phyloP scores from a whole-genome alignment of 2,797 vertebrate species.

The Rhinogobio ventralis region DNA sequence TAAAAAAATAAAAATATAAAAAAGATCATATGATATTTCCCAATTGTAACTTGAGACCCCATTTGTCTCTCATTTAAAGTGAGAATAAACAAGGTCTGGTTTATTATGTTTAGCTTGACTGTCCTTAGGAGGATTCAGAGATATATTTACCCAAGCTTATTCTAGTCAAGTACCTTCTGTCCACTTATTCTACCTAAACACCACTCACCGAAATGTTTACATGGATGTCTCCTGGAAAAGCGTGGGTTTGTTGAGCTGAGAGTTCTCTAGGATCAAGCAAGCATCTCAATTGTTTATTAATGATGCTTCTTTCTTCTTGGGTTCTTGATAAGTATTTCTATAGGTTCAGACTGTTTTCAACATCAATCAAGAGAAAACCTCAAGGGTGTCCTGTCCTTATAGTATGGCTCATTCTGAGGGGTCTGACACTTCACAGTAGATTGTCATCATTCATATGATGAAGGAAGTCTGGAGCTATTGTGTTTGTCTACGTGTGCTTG shows the following conservation, averaged over 20 bases:
- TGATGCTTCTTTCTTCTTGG: background rate
- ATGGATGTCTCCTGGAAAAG: slow-evolving; percentile 5
- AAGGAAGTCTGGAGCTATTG: slow-evolving; percentile 38
- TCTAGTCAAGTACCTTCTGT: slow-evolving; percentile 41
- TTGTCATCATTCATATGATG: slow-evolving; percentile 48
- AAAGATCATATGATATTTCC: slow-evolving; percentile 25
- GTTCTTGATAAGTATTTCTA: slow-evolving; percentile 17
- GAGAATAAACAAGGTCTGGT: slow-evolving; percentile 32
- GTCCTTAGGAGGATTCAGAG: background rate
- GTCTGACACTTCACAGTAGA: slow-evolving; percentile 34
- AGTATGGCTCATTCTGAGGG: slow-evolving; percentile 19
- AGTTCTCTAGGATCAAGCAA: slow-evolving; percentile 7
- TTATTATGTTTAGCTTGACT: slow-evolving; percentile 12
- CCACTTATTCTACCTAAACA: slow-evolving; percentile 40
- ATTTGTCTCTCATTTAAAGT: slow-evolving; percentile 34
- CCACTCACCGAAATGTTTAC: slow-evolving; percentile 8
- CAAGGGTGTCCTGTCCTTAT: slow-evolving; percentile 23
- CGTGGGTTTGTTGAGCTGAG: slow-evolving; percentile 24
- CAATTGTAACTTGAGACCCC: slow-evolving; percentile 17
- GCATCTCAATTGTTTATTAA: slow-evolving; percentile 21
- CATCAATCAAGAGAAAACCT: slow-evolving; percentile 22
- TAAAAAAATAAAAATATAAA: background rate
- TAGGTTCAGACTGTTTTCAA: background rate
- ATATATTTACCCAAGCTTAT: slow-evolving; percentile 23
- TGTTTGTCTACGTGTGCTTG: slow-evolving; percentile 39